Evolutionary conservation across 92 coral and sea anemone species (phyloP).

Genomic region (Epizoanthus rinbou): DNA sequence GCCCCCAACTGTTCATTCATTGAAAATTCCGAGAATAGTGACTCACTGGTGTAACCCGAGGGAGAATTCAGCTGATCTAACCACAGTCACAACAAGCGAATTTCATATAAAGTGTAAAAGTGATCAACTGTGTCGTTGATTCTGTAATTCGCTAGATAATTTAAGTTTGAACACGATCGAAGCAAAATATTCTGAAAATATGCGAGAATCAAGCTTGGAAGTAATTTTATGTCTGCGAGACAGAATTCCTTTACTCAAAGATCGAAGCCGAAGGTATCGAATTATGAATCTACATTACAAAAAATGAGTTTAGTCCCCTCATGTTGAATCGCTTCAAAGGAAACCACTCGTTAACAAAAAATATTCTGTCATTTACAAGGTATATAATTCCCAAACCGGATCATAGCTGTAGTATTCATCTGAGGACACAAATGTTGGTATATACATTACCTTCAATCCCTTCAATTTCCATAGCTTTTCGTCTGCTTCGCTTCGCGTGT

Average conservation of each 20-base stretch:
- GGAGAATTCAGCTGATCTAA: conserved; percentile 27
- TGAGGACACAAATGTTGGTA: neutral
- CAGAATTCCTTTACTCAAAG: conserved; percentile 18
- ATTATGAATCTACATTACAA: neutral
- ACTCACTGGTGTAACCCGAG: conserved; percentile 11
- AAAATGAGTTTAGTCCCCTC: neutral
- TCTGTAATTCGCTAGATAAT: neutral
- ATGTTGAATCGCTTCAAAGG: neutral
- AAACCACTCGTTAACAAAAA: neutral
- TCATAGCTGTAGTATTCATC: neutral
- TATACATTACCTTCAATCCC: conserved; percentile 29
- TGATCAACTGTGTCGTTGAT: neutral
- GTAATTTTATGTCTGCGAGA: neutral
- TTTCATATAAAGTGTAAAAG: neutral
- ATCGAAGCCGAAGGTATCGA: neutral
- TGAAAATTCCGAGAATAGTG: conserved; percentile 10
- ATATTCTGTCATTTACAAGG: neutral
- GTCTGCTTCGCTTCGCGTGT: conserved; percentile 8
- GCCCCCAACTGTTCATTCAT: conserved; percentile 10
- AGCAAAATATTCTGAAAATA: neutral
- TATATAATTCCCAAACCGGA: neutral
- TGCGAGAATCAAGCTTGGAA: neutral
- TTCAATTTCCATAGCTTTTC: conserved; percentile 16
- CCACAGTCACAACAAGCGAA: neutral
- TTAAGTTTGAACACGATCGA: neutral